Percentiles rank a stretch among this genome's conserved stretches.
Conservation (phyloP, 2,797 vertebrate genomes). For the Dryobates pubescens region DNA sequence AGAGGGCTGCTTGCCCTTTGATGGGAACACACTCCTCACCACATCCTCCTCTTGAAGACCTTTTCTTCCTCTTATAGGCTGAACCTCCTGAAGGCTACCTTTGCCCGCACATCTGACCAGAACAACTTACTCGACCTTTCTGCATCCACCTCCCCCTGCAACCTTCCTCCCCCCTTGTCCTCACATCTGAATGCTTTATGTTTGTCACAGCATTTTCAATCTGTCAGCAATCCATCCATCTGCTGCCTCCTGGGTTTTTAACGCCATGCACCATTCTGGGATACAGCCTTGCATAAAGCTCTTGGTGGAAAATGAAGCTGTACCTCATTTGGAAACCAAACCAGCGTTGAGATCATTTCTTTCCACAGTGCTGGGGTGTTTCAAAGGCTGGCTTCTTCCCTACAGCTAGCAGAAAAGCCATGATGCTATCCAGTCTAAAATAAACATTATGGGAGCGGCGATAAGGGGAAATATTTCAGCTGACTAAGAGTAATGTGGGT, state of each 20-base stretch:
- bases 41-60: not conserved
- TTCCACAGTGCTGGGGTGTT: slow-evolving; percentile 31
- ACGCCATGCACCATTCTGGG: not conserved
- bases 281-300: slow-evolving; percentile 21
- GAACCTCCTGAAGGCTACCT: not conserved
- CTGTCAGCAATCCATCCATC: slow-evolving; percentile 62
- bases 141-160: slow-evolving; percentile 12
- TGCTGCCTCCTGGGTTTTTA: slow-evolving; percentile 43
- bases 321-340: not conserved
- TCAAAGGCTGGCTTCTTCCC: slow-evolving; percentile 32
- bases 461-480: slow-evolving; percentile 68
- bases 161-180: slow-evolving; percentile 30
- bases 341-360: slow-evolving; percentile 6
- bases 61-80: not conserved
- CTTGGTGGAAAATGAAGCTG: slow-evolving; percentile 11
- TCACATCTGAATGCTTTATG: slow-evolving; percentile 16
- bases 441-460: slow-evolving; percentile 56
- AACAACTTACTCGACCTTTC: slow-evolving; percentile 29
- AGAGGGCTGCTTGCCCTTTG: not conserved
- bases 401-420: slow-evolving; percentile 29
- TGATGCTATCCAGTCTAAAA: slow-evolving; percentile 46
- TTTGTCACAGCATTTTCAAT: slow-evolving; percentile 47
- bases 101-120: not conserved
- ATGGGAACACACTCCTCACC: rapidly evolving
- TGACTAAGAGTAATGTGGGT: slow-evolving; percentile 57